These are phyloP conservation scores for Danio kyathit DNA, from an alignment of 2,797 vertebrate species.

Conservation along the genomic window DNA sequence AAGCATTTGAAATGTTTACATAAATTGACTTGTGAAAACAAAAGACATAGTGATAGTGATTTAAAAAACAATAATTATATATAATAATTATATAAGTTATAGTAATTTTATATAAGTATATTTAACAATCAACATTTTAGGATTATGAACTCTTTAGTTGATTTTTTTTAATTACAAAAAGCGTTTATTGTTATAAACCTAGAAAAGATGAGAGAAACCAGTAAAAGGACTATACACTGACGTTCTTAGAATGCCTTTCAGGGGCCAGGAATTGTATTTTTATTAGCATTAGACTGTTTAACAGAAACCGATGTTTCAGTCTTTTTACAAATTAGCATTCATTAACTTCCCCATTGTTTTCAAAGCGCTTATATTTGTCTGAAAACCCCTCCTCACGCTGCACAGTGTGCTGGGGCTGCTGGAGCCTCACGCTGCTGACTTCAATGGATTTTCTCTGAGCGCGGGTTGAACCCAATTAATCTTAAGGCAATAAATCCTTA, in stretches of 20 bases:
- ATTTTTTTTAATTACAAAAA: too few species aligned
- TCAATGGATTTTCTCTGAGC: conserved; percentile 77
- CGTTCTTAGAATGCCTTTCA: neutral
- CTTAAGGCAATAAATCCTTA: conserved; percentile 81
- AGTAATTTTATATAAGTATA: too few species aligned
- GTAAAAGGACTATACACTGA: neutral
- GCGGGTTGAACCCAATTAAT: conserved; percentile 83
- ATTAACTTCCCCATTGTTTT: conserved; percentile 15
- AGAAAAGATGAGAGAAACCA: too few species aligned
- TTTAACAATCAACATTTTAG: too few species aligned
- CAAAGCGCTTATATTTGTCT: conserved; percentile 17
- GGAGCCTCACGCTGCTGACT: conserved; percentile 61
- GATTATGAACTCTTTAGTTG: too few species aligned
- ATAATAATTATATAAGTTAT: too few species aligned
- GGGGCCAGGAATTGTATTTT: neutral
- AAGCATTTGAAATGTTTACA: too few species aligned
- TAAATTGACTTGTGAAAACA: too few species aligned
- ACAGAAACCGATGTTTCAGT: neutral
- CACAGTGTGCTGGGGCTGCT: conserved; percentile 51
- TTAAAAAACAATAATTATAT: too few species aligned
- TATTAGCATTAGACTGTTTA: neutral
- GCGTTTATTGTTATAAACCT: too few species aligned
- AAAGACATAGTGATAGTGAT: too few species aligned
- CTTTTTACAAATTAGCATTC: conserved; percentile 13
- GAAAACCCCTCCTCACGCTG: conserved; percentile 36